Conservation (phyloP, 2,113 vertebrate genomes). For the Nesoenas mayeri region DNA sequence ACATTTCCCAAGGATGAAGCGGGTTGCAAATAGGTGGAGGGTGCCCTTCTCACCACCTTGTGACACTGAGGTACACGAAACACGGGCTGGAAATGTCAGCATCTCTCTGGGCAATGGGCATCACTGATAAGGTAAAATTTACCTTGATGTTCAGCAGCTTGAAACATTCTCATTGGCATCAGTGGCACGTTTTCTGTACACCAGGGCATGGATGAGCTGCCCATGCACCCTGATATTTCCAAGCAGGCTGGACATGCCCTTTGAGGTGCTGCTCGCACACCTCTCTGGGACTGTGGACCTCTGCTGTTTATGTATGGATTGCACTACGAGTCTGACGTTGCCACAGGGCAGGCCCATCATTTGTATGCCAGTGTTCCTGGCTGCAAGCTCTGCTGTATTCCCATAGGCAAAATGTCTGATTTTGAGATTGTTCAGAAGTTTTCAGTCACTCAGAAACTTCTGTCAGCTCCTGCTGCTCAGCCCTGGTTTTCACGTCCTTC, state of each 20-base stretch:
- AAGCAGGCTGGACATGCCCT: neutral
- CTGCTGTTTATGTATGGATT: neutral
- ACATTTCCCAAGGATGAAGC: neutral
- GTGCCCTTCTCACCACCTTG: neutral
- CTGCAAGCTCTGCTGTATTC: neutral
- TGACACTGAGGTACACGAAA: neutral
- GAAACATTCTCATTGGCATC: neutral
- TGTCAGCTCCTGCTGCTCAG: conserved; percentile 9
- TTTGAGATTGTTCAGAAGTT: neutral
- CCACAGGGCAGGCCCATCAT: rapidly evolving
- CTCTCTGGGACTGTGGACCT: neutral
- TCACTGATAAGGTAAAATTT: neutral
- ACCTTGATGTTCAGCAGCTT: neutral
- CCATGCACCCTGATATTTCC: neutral
- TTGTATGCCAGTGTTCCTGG: neutral
- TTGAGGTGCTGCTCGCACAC: neutral
- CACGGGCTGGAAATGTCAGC: neutral
- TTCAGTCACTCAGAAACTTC: neutral
- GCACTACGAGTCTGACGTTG: neutral
- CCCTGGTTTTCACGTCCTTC: conserved; percentile 7
- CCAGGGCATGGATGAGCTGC: neutral
- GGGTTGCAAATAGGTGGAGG: rapidly evolving
- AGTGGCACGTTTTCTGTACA: neutral
- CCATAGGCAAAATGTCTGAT: neutral
- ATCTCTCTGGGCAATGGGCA: no score